These are phyloP conservation scores for Drosophila oshimai DNA, from an alignment of 1,140 invertebrate species.

Conservation along the genomic window DNA sequence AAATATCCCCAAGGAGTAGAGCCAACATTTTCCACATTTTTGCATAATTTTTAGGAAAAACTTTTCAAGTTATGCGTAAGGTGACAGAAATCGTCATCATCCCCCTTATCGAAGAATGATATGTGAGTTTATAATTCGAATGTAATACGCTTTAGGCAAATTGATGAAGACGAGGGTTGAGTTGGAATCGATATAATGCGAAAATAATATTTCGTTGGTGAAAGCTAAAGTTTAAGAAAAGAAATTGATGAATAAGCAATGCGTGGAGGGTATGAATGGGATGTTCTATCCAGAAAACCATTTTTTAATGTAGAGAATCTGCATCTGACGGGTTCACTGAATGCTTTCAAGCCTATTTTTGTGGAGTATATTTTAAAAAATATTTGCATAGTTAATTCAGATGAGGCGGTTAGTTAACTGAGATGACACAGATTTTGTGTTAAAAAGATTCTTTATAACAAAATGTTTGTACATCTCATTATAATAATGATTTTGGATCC, in stretches of 20 bases:
- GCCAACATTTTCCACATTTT: conserved; percentile 36
- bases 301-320: neutral
- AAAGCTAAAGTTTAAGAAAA: neutral
- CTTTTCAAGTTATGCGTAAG: conserved; percentile 42
- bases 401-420: too few relatives aligned
- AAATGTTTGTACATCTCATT: too few relatives aligned
- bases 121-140: conserved; percentile 50
- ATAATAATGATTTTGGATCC: too few relatives aligned
- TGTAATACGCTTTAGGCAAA: conserved; percentile 52
- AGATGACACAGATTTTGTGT: too few relatives aligned
- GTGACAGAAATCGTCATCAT: conserved; percentile 50
- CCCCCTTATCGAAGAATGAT: conserved; percentile 50
- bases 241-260: neutral
- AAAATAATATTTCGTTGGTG: conserved; percentile 1
- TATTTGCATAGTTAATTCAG: too few relatives aligned
- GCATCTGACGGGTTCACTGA: neutral
- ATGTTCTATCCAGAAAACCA: conserved; percentile 1
- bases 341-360: neutral
- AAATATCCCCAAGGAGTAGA: conserved; percentile 71
- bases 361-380: neutral
- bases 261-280: neutral
- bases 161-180: conserved; percentile 17
- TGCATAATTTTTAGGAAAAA: conserved; percentile 71
- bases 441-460: too few relatives aligned
- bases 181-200: conserved; percentile 27